Percentiles rank a stretch among this genome's conserved stretches.
These are phyloP conservation scores for Excalfactoria chinensis DNA, from an alignment of 2,113 vertebrate genomes.

Conservation along the genomic window DNA sequence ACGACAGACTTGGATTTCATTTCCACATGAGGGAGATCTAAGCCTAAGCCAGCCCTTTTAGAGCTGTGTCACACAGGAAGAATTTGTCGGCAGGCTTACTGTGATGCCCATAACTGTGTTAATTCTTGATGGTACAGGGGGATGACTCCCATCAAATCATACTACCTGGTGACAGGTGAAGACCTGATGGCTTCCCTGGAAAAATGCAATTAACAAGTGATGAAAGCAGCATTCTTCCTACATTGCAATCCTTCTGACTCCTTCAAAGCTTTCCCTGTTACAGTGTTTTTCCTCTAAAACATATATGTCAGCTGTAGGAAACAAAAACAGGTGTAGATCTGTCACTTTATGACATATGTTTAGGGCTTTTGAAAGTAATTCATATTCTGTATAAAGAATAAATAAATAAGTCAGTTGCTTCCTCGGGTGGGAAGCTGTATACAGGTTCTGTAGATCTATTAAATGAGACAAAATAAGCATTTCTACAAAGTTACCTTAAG, in stretches of 20 bases:
- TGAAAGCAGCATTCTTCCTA: not conserved
- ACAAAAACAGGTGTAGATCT: not conserved
- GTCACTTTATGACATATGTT: not conserved
- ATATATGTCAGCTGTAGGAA: not conserved
- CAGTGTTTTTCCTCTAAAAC: not conserved
- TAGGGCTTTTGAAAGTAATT: not conserved
- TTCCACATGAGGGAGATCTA: slow-evolving; percentile 45
- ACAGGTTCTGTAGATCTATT: not conserved
- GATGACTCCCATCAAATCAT: not conserved
- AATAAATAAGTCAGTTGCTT: not conserved
- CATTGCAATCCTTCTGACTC: not conserved
- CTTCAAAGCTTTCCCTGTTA: not conserved
- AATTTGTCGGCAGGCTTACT: not conserved
- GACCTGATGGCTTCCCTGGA: not conserved
- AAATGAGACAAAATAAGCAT: not conserved
- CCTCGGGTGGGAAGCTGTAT: not conserved
- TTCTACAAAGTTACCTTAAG: not conserved
- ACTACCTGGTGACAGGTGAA: not conserved
- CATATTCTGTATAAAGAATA: not conserved
- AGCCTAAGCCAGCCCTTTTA: not conserved
- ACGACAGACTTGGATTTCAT: not conserved
- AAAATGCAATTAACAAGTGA: not conserved
- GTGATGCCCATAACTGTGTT: not conserved
- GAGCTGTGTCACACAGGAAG: not conserved
- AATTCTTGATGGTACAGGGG: not conserved